Evolutionary conservation across 2,797 vertebrate species (phyloP).

Genomic region (Psittacula derbiana): DNA sequence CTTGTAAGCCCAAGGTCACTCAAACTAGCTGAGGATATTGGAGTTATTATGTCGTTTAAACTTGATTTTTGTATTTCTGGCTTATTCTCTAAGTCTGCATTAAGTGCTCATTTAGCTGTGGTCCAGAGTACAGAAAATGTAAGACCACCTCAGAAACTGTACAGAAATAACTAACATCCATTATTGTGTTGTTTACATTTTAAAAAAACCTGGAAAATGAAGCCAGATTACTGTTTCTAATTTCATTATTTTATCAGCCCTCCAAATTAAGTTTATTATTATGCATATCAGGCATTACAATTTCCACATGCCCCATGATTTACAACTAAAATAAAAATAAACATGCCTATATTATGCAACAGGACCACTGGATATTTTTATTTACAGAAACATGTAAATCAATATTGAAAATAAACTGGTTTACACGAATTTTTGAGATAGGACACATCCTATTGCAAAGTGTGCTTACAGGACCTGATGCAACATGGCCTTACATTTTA

Average conservation of each 20-base stretch:
- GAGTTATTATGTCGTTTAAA: not conserved
- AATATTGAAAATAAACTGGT: not conserved
- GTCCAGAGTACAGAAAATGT: not conserved
- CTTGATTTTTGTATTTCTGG: not conserved
- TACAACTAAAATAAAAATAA: not conserved
- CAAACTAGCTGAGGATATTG: not conserved
- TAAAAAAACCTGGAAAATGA: not conserved
- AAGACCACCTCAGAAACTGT: not conserved
- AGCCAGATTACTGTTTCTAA: not conserved
- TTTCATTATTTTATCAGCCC: conserved; percentile 17
- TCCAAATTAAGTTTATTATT: not conserved
- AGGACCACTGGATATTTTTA: not conserved
- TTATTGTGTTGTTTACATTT: not conserved
- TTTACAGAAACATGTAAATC: not conserved
- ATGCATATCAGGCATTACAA: not conserved
- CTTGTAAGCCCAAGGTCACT: not conserved
- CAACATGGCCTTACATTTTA: not conserved
- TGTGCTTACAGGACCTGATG: not conserved
- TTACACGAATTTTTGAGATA: not conserved
- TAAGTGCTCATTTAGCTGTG: not conserved
- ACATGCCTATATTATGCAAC: not conserved
- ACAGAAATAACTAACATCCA: not conserved
- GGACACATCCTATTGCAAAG: not conserved
- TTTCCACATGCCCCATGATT: not conserved
- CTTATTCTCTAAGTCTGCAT: not conserved